Conservation (phyloP, 2,888 invertebrate species). For the Fragum sueziense region DNA sequence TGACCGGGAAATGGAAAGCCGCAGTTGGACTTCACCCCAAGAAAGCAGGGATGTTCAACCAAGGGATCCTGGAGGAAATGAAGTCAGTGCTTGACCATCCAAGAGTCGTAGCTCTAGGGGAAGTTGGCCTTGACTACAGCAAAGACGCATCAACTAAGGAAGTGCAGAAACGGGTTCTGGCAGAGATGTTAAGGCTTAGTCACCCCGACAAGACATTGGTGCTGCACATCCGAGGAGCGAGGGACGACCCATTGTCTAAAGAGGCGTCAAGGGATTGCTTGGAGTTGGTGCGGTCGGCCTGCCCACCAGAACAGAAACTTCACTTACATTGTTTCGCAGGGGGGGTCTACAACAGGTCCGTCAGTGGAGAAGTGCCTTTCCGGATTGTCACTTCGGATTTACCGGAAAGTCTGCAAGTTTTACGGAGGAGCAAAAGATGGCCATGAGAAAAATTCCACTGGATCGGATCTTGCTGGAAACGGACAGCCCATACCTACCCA, state of each 20-base stretch:
- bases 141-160: not conserved
- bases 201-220: not conserved
- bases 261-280: constrained; percentile 8
- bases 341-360: not conserved
- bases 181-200: not conserved
- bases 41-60: not conserved
- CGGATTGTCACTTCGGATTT: constrained; percentile 1
- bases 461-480: not conserved
- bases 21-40: too few relatives aligned
- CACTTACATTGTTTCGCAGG: not conserved
- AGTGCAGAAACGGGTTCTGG: not conserved
- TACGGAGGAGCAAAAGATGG: not conserved
- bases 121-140: not conserved
- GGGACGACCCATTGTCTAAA: not conserved
- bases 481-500: not conserved
- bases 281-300: not conserved
- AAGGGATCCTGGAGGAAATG: not conserved
- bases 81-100: constrained; percentile 1
- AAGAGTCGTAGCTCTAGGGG: not conserved
- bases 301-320: constrained; percentile 1
- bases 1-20: too few relatives aligned
- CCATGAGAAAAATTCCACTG: not conserved
- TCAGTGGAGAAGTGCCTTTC: not conserved
- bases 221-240: not conserved
- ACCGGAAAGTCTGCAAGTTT: not conserved